These are phyloP conservation scores for Drosophila conformis DNA, from an alignment of 2,888 invertebrate genomes.

Conservation along the genomic window DNA sequence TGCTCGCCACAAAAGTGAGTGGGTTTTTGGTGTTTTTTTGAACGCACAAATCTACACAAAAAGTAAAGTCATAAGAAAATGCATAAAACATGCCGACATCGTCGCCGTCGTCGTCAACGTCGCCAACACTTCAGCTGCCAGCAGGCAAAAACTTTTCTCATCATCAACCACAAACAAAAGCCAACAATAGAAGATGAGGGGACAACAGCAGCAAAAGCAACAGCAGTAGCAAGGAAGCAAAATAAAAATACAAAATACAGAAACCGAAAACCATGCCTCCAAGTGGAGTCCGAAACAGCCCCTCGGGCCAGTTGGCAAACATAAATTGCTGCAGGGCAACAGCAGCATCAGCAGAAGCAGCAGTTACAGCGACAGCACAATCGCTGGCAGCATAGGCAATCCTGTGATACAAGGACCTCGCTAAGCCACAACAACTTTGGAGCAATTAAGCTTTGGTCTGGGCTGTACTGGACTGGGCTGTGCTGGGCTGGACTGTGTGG, in stretches of 20 bases:
- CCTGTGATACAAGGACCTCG: conserved; percentile 58
- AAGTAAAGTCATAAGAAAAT: conserved; percentile 82
- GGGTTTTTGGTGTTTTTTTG: conserved; percentile 11
- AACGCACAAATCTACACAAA: conserved; percentile 77
- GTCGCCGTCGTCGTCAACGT: conserved; percentile 74
- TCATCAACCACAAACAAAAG: conserved; percentile 80
- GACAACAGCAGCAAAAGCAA: conserved; percentile 21
- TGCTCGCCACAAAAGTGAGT: conserved; percentile 35
- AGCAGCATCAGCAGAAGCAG: conserved; percentile 19
- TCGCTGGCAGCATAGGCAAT: conserved; percentile 46
- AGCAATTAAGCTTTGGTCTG: conserved; percentile 78
- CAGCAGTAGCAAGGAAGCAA: conserved; percentile 15
- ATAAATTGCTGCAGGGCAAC: conserved; percentile 78
- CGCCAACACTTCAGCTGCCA: conserved; percentile 79
- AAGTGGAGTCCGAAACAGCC: conserved; percentile 52
- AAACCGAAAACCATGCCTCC: conserved; percentile 46
- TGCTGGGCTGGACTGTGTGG: neutral
- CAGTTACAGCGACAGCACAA: conserved; percentile 24
- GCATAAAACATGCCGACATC: conserved; percentile 76
- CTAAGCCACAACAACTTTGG: conserved; percentile 81
- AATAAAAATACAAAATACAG: conserved; percentile 15
- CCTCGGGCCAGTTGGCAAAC: conserved; percentile 73
- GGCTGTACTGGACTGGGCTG: conserved; percentile 40
- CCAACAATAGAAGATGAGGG: conserved; percentile 65
- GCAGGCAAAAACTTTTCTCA: conserved; percentile 80